phyloP scores from a whole-genome alignment of 2,797 vertebrate species.

The Spizella passerina region DNA sequence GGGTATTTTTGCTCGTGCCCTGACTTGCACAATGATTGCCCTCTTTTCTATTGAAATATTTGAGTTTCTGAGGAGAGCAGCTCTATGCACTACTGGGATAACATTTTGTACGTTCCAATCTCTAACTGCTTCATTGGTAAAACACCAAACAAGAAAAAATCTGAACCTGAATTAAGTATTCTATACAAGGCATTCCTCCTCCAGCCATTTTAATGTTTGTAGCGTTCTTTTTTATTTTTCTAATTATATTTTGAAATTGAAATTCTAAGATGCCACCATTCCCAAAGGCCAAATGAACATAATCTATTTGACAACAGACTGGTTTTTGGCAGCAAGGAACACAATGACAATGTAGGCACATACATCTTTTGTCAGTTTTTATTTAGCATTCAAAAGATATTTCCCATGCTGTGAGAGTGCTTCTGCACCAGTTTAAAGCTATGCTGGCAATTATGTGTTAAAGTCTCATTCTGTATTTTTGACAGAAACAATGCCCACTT shows the following conservation, averaged over 20 bases:
- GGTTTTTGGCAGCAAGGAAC: slow-evolving; percentile 17
- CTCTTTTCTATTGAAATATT: not conserved
- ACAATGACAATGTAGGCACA: not conserved
- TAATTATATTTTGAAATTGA: slow-evolving; percentile 39
- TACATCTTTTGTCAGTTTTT: slow-evolving; percentile 18
- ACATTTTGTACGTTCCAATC: not conserved
- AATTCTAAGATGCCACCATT: not conserved
- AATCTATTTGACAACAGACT: slow-evolving; percentile 16
- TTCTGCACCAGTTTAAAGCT: not conserved
- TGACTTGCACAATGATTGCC: not conserved
- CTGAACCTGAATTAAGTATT: not conserved
- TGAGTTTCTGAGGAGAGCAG: not conserved
- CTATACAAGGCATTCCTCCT: not conserved
- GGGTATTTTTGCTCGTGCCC: not conserved
- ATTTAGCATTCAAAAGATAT: slow-evolving; percentile 26
- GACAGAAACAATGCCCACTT: not conserved
- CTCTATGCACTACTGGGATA: not conserved
- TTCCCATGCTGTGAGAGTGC: not conserved
- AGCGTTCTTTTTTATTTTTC: not conserved
- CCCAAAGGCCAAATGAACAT: slow-evolving; percentile 35
- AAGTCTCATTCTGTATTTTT: not conserved
- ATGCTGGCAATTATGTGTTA: not conserved
- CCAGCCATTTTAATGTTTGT: not conserved
- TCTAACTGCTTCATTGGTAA: not conserved
- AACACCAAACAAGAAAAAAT: not conserved